phyloP scores from a whole-genome alignment of 2,888 invertebrate genomes.

The Steinernema scapterisci region DNA sequence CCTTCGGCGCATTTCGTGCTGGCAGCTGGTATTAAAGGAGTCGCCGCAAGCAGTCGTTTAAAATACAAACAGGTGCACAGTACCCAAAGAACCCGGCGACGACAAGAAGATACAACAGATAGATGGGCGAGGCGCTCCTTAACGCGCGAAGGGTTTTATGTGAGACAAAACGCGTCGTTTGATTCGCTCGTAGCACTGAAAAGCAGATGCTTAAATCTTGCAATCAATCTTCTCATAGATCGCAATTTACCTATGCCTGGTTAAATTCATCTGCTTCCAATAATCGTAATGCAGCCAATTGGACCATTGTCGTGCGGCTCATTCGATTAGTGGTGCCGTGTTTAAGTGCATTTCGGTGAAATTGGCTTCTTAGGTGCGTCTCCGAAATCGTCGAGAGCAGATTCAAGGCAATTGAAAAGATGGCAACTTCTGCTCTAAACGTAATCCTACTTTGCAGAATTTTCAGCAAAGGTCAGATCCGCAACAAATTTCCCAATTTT shows the following conservation, averaged over 20 bases:
- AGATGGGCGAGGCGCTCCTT: slow-evolving; percentile 6
- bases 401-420: too few relatives aligned
- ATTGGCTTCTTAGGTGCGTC: too few relatives aligned
- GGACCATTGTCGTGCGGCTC: too few relatives aligned
- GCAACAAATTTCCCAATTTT: too few relatives aligned
- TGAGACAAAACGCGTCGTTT: slow-evolving; percentile 29
- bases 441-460: too few relatives aligned
- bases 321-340: too few relatives aligned
- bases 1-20: neutral
- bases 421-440: too few relatives aligned
- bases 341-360: too few relatives aligned
- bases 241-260: slow-evolving; percentile 24
- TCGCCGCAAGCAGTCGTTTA: slow-evolving; percentile 28
- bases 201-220: slow-evolving; percentile 28
- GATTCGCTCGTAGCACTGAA: neutral
- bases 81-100: slow-evolving; percentile 22
- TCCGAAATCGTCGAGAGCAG: too few relatives aligned
- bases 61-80: slow-evolving; percentile 33
- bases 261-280: slow-evolving; percentile 27
- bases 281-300: slow-evolving; percentile 19
- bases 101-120: slow-evolving; percentile 18
- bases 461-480: too few relatives aligned
- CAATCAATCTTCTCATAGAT: slow-evolving; percentile 8
- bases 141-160: neutral
- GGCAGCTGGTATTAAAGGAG: slow-evolving; percentile 30